Evolutionary conservation across 2,888 invertebrate species (phyloP), one percentile per base, ranked within the genome.

Genomic region (Leucophenga montana): DNA sequence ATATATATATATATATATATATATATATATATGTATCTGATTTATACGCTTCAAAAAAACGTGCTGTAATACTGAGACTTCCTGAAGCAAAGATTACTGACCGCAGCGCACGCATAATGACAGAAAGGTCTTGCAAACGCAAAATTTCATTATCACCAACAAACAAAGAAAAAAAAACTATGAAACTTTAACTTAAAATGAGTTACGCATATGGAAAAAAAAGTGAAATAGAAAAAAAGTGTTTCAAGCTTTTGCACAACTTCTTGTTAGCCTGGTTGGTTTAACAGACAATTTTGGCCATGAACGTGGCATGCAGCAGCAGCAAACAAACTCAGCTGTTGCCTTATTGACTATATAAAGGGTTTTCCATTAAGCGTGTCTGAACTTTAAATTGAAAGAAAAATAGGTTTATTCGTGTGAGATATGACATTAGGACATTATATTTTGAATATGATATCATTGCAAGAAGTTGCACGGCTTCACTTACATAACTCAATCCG

Each of bases 61-160:
- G 39, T 39, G 11, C 27, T 56, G 27, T 56, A 22, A 22, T 56
- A 22, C 4, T 2, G 5, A 27, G 6, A 27, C 22, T 56, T 56
- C 56, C 56, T 61, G 61, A n/a, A 27, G 8, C n/a, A 44, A 53
- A 54, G 66, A 66, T 54, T 6, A 39, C 66, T 54, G 54, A 66
- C 66, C 66, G 53, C 53, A 3, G 33, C 8, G 33, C 27, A 14
- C 22, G 20, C 22, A 56, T 27, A 59, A 62, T 44, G 62, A 33
- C 16, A 18, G 16, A 61, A 33, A 39, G 16, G 61, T 61, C 61
- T 39, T 22, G n/a, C n/a, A n/a, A n/a, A n/a, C n/a, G n/a, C n/a
- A n/a, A n/a, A n/a, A n/a, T n/a, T n/a, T n/a, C n/a, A 56, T 39
- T 39, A 11, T 39, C 3, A 5, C 8, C 27, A 27, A 39, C 11